Conservation (phyloP, 2,113 vertebrate species). For the Oostethus manadensis region DNA sequence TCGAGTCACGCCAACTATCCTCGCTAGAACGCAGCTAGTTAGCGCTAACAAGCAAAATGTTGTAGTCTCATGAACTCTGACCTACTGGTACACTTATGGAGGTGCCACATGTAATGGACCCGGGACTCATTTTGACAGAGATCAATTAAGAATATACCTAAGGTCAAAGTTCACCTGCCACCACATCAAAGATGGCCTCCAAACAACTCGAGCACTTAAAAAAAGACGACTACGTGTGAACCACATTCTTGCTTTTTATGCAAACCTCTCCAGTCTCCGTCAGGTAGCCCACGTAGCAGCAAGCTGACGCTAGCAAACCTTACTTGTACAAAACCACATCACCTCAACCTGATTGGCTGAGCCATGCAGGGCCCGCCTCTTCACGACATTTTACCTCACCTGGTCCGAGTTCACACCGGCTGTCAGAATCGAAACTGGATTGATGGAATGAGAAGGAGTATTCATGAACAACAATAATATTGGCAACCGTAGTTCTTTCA, state of each 20-base stretch:
- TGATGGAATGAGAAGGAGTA: too few relatives aligned
- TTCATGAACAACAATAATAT: too few relatives aligned
- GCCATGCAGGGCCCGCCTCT: background rate
- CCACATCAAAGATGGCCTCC: constrained; percentile 58
- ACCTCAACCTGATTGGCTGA: constrained; percentile 2
- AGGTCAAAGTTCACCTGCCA: constrained; percentile 44
- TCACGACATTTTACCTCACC: background rate
- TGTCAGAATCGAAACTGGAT: too few relatives aligned
- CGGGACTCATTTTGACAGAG: too few relatives aligned
- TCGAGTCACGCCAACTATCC: too few relatives aligned
- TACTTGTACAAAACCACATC: background rate
- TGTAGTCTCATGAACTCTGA: too few relatives aligned
- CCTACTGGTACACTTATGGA: too few relatives aligned
- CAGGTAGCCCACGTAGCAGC: background rate
- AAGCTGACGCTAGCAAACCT: background rate
- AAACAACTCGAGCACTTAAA: constrained; percentile 61
- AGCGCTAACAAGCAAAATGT: too few relatives aligned
- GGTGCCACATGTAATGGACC: too few relatives aligned
- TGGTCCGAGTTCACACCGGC: background rate
- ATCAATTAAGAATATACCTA: background rate
- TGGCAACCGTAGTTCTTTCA: too few relatives aligned
- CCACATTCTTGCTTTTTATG: background rate
- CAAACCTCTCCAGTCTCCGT: background rate
- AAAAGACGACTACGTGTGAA: background rate
- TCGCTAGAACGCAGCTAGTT: too few relatives aligned